These are phyloP conservation scores for Amblyornis subalaris DNA, from an alignment of 2,113 vertebrate species.

Conservation along the genomic window DNA sequence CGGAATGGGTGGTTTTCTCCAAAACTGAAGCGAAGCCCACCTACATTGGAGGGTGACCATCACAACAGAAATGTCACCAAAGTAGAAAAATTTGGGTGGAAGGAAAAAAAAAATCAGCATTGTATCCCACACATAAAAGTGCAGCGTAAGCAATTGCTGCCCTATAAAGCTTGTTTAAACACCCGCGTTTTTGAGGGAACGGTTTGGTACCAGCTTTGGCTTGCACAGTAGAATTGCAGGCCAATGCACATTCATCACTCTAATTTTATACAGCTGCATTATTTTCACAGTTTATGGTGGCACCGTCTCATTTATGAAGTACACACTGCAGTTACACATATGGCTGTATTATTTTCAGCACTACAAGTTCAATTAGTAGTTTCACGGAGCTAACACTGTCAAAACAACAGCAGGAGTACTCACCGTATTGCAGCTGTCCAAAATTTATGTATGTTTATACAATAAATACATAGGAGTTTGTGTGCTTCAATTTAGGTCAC, in stretches of 20 bases:
- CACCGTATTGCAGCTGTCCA: not conserved
- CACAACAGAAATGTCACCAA: not conserved
- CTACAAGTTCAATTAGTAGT: constrained; percentile 41
- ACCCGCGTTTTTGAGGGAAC: not conserved
- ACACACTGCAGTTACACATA: constrained; percentile 56
- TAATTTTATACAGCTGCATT: constrained; percentile 33
- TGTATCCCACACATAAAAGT: not conserved
- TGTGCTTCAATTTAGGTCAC: not conserved
- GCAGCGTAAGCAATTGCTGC: not conserved
- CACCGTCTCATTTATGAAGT: constrained; percentile 50
- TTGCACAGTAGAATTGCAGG: not conserved
- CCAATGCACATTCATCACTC: constrained; percentile 4
- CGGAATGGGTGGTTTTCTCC: not conserved
- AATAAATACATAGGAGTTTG: not conserved
- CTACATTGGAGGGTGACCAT: rapidly evolving
- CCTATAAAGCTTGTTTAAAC: not conserved
- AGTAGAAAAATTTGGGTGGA: not conserved
- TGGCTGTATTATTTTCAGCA: constrained; percentile 52
- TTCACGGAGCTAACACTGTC: constrained; percentile 10
- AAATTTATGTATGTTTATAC: not conserved
- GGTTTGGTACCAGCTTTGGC: not conserved
- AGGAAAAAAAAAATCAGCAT: not conserved
- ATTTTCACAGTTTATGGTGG: constrained; percentile 55
- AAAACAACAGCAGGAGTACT: not conserved
- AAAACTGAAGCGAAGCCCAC: not conserved